Conservation (phyloP, 2,113 vertebrate genomes). For the Megaptera novaeangliae region DNA sequence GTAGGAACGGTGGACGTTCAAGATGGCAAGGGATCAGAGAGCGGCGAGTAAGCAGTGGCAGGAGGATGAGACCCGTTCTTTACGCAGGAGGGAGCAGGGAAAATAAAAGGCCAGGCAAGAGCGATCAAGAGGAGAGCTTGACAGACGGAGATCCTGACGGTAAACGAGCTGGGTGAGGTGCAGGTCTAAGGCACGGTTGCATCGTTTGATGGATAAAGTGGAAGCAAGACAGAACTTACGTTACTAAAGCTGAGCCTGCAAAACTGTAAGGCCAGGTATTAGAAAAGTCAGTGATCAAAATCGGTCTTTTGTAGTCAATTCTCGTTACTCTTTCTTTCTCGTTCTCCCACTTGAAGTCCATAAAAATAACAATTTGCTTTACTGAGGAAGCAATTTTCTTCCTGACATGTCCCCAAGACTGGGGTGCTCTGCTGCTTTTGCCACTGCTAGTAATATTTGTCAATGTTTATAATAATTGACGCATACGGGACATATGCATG, state of each 20-base stretch:
- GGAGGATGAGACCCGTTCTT: background rate
- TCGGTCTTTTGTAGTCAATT: background rate
- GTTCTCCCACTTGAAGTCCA: background rate
- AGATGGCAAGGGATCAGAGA: conserved; percentile 38
- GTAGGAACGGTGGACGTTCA: background rate
- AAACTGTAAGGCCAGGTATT: background rate
- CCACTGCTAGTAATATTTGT: background rate
- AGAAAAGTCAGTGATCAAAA: background rate
- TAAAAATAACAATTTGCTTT: background rate
- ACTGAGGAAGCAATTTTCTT: background rate
- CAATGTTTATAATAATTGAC: background rate
- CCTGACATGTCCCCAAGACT: background rate
- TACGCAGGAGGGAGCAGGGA: background rate
- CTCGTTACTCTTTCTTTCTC: background rate
- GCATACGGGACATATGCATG: background rate
- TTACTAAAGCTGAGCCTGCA: background rate
- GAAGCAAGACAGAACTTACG: background rate
- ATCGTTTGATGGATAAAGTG: background rate
- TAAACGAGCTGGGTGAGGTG: background rate
- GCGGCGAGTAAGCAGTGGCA: conserved; percentile 4
- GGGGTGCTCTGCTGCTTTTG: background rate
- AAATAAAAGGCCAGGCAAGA: background rate
- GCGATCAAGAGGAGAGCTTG: background rate
- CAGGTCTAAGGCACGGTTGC: background rate
- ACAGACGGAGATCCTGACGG: background rate